Conservation (phyloP, 2,888 invertebrate genomes). For the Tetheella fluctuosa region DNA sequence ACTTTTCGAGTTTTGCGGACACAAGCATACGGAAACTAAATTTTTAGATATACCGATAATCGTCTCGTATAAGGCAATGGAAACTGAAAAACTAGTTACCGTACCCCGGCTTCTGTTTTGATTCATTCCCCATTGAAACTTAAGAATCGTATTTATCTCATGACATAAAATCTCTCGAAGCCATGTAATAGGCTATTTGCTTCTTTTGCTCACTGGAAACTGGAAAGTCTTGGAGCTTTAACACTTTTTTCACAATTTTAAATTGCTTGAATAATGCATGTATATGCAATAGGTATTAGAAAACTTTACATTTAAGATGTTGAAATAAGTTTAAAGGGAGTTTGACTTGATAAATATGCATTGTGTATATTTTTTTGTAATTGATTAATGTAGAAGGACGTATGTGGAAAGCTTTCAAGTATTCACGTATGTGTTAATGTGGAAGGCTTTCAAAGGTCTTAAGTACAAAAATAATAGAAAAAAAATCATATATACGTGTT, state of each 20-base stretch:
- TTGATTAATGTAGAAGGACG: too few relatives aligned
- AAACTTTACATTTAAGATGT: background rate
- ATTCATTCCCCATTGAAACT: conserved; percentile 39
- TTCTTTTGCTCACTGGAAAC: background rate
- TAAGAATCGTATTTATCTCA: conserved; percentile 34
- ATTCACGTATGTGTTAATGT: too few relatives aligned
- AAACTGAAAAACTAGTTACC: conserved; percentile 12
- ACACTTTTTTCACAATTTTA: background rate
- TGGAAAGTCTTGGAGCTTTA: background rate
- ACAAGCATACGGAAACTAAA: too few relatives aligned
- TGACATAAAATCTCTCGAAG: conserved; percentile 13
- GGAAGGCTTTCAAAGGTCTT: too few relatives aligned
- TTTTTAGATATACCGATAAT: background rate
- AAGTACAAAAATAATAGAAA: too few relatives aligned
- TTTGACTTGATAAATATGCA: background rate
- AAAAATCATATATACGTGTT: too few relatives aligned
- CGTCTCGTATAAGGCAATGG: background rate
- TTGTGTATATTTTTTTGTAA: too few relatives aligned
- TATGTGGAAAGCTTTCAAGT: too few relatives aligned
- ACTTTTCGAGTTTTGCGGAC: too few relatives aligned
- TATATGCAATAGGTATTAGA: background rate
- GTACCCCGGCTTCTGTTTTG: conserved; percentile 42
- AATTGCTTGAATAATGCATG: background rate
- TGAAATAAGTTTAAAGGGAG: background rate
- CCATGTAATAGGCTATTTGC: background rate